Conservation (phyloP, 2,888 invertebrate genomes). For the Cecidostiba fungosa region DNA sequence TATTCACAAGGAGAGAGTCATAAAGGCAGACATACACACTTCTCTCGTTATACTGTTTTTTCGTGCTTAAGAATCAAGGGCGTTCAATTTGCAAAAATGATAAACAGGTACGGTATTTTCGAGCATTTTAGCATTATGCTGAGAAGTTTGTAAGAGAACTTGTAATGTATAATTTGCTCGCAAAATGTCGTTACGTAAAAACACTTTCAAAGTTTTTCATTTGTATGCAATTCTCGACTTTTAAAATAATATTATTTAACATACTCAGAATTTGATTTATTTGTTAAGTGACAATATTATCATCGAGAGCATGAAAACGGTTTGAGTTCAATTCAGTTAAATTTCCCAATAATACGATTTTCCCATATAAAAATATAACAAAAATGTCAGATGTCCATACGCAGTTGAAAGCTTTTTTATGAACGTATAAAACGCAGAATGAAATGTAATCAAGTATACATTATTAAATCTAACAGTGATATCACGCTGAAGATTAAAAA, state of each 20-base stretch:
- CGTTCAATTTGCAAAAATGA: not conserved
- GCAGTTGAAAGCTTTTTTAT: no score
- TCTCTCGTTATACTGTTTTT: not conserved
- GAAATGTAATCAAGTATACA: no score
- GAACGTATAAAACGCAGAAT: no score
- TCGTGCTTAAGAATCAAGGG: not conserved
- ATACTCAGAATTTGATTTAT: not conserved
- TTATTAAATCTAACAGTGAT: no score
- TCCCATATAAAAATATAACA: no score
- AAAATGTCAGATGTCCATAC: no score
- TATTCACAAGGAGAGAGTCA: not conserved
- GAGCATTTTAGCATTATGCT: not conserved
- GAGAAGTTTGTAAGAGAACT: not conserved
- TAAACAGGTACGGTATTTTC: not conserved
- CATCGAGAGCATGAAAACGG: not conserved
- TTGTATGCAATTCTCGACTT: not conserved
- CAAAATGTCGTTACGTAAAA: not conserved
- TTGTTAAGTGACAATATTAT: not conserved
- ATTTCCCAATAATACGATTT: not conserved
- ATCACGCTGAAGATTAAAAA: no score
- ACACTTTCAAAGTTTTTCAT: not conserved
- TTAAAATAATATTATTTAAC: not conserved
- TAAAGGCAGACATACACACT: not conserved
- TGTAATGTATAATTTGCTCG: no score
- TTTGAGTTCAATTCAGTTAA: not conserved